These are phyloP conservation scores for Oreochromis mossambicus DNA, from an alignment of 2,797 vertebrate genomes.

Conservation along the genomic window DNA sequence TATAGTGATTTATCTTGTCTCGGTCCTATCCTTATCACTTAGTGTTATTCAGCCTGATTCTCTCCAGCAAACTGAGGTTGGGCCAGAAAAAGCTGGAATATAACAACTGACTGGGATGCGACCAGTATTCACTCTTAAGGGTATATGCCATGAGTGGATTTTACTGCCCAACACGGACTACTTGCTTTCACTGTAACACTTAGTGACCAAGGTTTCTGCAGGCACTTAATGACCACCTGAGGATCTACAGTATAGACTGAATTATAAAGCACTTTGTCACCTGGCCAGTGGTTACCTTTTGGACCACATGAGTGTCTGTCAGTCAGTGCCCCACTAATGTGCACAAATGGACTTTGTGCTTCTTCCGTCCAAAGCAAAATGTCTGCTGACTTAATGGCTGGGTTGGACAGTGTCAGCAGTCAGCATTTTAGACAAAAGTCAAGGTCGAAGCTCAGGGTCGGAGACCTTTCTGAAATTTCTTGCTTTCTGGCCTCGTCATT, in stretches of 20 bases:
- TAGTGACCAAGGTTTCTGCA: neutral
- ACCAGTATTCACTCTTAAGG: neutral
- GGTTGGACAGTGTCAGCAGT: neutral
- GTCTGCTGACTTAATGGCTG: neutral
- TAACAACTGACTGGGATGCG: neutral
- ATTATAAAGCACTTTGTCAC: conserved; percentile 9
- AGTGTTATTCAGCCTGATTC: neutral
- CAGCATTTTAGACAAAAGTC: neutral
- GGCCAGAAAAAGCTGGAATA: neutral
- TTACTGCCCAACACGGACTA: neutral
- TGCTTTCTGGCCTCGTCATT: neutral
- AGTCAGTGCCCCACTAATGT: neutral
- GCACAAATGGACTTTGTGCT: neutral
- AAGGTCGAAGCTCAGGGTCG: neutral
- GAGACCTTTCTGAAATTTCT: neutral
- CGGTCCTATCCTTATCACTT: neutral
- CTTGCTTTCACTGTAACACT: neutral
- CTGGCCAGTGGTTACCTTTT: neutral
- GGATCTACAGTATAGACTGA: neutral
- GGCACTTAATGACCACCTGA: conserved; percentile 11
- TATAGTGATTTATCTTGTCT: neutral
- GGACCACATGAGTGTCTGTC: neutral
- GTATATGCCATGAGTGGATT: neutral
- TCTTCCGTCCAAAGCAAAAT: neutral
- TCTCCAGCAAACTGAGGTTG: neutral